These are phyloP conservation scores for Tinamus major DNA, from an alignment of 2,797 vertebrate species.

Conservation along the genomic window DNA sequence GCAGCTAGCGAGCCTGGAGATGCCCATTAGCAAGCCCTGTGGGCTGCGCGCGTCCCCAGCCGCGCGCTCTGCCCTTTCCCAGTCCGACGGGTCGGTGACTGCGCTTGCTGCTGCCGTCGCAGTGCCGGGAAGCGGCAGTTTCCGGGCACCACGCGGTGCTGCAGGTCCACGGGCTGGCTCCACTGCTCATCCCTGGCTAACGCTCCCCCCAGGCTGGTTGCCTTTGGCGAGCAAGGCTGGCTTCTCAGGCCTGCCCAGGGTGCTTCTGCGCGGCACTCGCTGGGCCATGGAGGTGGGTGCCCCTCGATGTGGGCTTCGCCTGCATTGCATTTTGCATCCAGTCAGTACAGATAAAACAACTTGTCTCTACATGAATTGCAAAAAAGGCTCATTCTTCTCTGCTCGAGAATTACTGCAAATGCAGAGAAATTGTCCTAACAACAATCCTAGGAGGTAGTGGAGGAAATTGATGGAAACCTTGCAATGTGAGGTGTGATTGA, in stretches of 20 bases:
- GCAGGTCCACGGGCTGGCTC: rapidly evolving
- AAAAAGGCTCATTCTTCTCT: not conserved
- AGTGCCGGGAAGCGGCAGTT: not conserved
- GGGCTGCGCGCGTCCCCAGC: not conserved
- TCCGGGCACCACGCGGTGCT: not conserved
- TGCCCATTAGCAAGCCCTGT: rapidly evolving
- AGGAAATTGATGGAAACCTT: slow-evolving; percentile 3
- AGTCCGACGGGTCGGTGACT: rapidly evolving
- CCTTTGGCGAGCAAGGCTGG: not conserved
- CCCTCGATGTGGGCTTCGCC: not conserved
- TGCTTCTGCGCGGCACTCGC: not conserved
- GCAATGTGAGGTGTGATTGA: slow-evolving; percentile 62
- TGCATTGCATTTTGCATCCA: not conserved
- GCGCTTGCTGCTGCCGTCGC: not conserved
- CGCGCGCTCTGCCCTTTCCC: not conserved
- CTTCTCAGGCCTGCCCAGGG: not conserved
- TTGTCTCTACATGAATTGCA: not conserved
- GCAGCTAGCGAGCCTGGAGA: not conserved
- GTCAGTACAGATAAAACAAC: not conserved
- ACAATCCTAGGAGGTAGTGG: not conserved
- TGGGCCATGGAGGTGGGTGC: not conserved
- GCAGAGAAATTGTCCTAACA: not conserved
- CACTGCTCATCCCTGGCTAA: not conserved
- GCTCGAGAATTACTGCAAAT: not conserved
- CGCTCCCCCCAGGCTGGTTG: not conserved